phyloP scores from a whole-genome alignment of 2,113 vertebrate genomes.

The Mus pahari region DNA sequence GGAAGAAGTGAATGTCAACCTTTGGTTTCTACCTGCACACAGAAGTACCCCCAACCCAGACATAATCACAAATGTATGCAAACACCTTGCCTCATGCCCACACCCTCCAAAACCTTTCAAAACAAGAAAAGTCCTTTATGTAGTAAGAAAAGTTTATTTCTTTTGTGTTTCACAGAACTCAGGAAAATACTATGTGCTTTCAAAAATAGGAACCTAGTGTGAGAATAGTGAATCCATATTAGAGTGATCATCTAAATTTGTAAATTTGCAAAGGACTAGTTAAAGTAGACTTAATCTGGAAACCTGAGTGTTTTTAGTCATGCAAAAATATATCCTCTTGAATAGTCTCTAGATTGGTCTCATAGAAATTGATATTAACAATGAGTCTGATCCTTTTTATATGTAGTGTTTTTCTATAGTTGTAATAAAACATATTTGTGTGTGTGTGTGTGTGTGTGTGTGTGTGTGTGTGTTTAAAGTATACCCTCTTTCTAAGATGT shows the following conservation, averaged over 20 bases:
- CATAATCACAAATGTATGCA: too few relatives aligned
- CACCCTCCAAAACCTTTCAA: not conserved
- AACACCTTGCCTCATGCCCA: not conserved
- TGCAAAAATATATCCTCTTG: not conserved
- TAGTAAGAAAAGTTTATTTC: not conserved
- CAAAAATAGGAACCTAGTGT: not conserved
- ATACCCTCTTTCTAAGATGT: not conserved
- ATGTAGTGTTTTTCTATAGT: too few relatives aligned
- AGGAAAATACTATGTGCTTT: not conserved
- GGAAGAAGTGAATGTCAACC: not conserved
- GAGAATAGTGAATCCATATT: not conserved
- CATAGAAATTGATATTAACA: too few relatives aligned
- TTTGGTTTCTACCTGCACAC: not conserved
- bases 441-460: too few relatives aligned
- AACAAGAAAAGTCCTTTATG: constrained; percentile 34
- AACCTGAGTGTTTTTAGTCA: not conserved
- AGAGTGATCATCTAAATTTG: not conserved
- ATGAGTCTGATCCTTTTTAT: too few relatives aligned
- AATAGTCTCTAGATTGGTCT: too few relatives aligned
- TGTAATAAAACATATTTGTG: too few relatives aligned
- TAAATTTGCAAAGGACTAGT: not conserved
- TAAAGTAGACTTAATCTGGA: not conserved
- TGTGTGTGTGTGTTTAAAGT: too few relatives aligned
- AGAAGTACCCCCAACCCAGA: not conserved
- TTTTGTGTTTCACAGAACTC: not conserved